Conservation (phyloP, 2,797 vertebrate genomes). For the Sebastes matsubarae region DNA sequence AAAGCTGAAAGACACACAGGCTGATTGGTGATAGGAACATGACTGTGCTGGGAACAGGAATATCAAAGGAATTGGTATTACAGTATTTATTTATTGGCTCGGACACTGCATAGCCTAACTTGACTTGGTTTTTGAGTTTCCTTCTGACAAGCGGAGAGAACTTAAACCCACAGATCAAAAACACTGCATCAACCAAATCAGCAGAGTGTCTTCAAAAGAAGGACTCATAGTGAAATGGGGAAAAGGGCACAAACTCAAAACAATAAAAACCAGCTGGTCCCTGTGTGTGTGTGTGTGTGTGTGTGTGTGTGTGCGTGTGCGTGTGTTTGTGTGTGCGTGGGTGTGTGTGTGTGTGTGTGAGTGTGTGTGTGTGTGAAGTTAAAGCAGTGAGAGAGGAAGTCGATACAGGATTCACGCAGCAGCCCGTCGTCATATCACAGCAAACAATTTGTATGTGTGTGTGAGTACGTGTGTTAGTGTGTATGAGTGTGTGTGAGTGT, state of each 20-base stretch:
- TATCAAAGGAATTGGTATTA: not conserved
- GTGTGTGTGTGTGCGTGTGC: conserved; percentile 26
- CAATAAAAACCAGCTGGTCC: conserved; percentile 58
- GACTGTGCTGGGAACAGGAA: not conserved
- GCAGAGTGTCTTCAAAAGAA: not conserved
- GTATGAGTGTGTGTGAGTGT: conserved; percentile 10
- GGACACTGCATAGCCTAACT: not conserved
- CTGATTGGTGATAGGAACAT: not conserved
- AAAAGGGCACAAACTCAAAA: conserved; percentile 57
- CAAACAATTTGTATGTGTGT: conserved; percentile 62
- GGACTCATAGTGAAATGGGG: conserved; percentile 30
- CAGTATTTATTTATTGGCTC: not conserved
- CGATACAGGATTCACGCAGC: conserved; percentile 54
- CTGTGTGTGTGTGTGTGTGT: conserved; percentile 23
- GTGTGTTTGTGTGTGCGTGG: not conserved
- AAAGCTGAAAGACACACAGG: not conserved
- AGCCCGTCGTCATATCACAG: conserved; percentile 64
- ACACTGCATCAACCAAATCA: conserved; percentile 21
- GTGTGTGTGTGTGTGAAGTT: conserved; percentile 23
- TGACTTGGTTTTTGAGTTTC: not conserved
- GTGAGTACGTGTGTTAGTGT: conserved; percentile 7
- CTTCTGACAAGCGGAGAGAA: not conserved
- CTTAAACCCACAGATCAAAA: conserved; percentile 2
- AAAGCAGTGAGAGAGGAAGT: conserved; percentile 68
- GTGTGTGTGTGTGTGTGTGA: not conserved